Evolutionary conservation across 2,113 vertebrate genomes (phyloP), one percentile per base, ranked within the genome.

Genomic region (Malurus melanocephalus): DNA sequence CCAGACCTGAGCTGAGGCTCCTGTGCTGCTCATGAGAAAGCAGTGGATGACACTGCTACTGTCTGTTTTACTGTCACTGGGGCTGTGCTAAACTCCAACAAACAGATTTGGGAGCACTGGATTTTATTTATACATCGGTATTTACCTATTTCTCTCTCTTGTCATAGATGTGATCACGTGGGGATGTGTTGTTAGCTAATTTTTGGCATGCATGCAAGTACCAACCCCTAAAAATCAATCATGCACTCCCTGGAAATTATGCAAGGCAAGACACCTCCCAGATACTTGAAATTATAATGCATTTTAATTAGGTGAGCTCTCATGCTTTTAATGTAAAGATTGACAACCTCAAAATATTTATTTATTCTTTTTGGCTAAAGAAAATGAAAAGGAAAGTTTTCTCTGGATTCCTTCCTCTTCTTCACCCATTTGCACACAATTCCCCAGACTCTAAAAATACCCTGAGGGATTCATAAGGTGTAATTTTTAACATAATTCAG

Each of bases 341-440:
- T 32, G 12, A n/a, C 3, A 51, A 38, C 2, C 3, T 8, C 30
- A 64, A 66, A 61, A 45, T 48, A 1, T 30, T 57, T 35, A 6
- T 43, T 43, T 24, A 28, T 75, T n/a, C 1, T 33, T 74, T 64
- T 68, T 52, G 7, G 6, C 11, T 56, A 49, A 91, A 55, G 28
- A 40, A 71, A 24, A 45, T 10, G 9, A 35, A 42, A 35, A 30
- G 48, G 16, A 17, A 3, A 0, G 35, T 35, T 73, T 80, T 53
- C 8, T 71, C 45, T 51, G 18, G 1, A 51, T 61, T 76, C 10
- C 13, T 76, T 89, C 51, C 23, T 73, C 20, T 55, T 21, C 17
- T 20, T 3, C 24, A 19, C 7, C 13, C 10, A 7, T n/a, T 6
- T 4, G 1, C 32, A 35, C 19, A 40, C 10, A 33, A 10, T 56